Evolutionary conservation across 2,888 invertebrate species (phyloP).

Genomic region (Pachliopta kotzebuea): DNA sequence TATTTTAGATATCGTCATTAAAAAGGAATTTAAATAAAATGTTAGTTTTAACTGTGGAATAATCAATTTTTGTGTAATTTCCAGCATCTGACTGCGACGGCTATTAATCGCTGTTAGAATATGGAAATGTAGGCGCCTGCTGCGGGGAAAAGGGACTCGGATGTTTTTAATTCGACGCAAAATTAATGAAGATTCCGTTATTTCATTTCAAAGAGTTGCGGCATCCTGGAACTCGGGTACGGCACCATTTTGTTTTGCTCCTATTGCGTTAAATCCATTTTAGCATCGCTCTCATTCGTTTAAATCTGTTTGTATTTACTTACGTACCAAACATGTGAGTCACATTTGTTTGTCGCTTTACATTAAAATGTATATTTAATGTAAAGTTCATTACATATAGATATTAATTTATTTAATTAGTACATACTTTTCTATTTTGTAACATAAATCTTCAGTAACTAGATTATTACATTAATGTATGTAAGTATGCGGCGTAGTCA

Average conservation of each 20-base stretch:
- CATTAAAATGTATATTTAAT: conserved; percentile 5
- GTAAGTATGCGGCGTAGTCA: neutral
- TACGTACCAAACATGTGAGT: conserved; percentile 36
- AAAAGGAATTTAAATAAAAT: neutral
- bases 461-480: neutral
- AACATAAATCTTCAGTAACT: neutral
- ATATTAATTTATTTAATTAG: neutral
- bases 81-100: conserved; percentile 48
- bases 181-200: conserved; percentile 63
- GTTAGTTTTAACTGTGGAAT: conserved; percentile 1
- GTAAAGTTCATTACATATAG: conserved; percentile 6
- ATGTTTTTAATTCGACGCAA: conserved; percentile 66
- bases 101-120: conserved; percentile 65
- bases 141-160: conserved; percentile 50
- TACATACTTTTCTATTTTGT: neutral
- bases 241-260: conserved; percentile 41
- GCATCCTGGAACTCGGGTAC: conserved; percentile 37
- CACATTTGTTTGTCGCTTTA: conserved; percentile 30
- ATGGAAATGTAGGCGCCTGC: conserved; percentile 57
- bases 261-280: conserved; percentile 43
- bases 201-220: conserved; percentile 48
- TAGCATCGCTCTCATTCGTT: conserved; percentile 39
- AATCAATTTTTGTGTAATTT: conserved; percentile 31
- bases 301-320: conserved; percentile 42
- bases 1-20: neutral